Evolutionary conservation across 2,888 invertebrate species (phyloP), one percentile per base, ranked within the genome.

Genomic region (Pseudoips prasinana): DNA sequence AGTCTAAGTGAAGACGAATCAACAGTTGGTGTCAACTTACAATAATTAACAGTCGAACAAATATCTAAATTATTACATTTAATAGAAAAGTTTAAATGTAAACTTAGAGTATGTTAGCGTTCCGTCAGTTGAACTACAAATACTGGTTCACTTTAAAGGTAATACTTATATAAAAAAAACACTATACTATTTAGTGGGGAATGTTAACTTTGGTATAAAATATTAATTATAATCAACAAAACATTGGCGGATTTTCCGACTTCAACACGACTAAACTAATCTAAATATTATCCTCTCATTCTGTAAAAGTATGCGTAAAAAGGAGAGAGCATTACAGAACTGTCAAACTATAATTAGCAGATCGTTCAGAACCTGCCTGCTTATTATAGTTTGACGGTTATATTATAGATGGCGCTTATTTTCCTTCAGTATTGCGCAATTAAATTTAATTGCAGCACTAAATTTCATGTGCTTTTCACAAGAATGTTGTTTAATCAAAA

Each of bases 131-230:
- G 67, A 64, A 73, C 62, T 55, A 58, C 55, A 53, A 61, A 70
- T 64, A 64, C 64, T 68, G 69, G 46, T 64, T 64, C 54, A 57
- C 48, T 47, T 46, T 42, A 45, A n/a, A 53, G 36, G 55, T 50
- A 46, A 56, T 56, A 45, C 51, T 57, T 58, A 63, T 57, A 49
- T 54, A 51, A 52, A 71, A 71, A 72, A 80, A 72, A 67, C 65
- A 58, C 78, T 86, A 86, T 60, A 64, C 85, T 87, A 87, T 84
- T 75, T 85, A 87, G 86, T 91, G 90, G 91, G 92, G 92, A 92
- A 92, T 92, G 92, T 92, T 92, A 91, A 92, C 92, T 92, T 92
- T 92, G 92, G 92, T 91, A 92, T 92, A 88, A 87, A 87, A 87
- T 86, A 86, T 85, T 86, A 87, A 83, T 85, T 79, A 81, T 80